Base-by-base conservation (phyloP, 2,888 invertebrate genomes). In the Cataglyphis livida region DNA sequence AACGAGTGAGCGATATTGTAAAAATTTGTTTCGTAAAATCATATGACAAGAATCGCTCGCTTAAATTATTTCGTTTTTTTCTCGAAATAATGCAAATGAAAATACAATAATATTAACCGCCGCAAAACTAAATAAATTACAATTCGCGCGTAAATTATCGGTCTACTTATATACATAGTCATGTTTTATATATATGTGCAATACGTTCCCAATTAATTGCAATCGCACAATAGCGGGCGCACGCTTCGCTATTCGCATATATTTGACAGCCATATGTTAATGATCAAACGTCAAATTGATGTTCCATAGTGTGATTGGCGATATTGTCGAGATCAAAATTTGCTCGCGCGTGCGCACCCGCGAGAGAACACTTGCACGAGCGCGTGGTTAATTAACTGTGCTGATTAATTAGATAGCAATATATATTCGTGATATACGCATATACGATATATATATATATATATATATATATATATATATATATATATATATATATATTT, bases 341-440 rank as follows among this genome's bases (percentile, higher is more conserved):
- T 21, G 21, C 25, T 9, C 65, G 38, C 38, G 25, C 10, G 5
- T 28, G 57, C 41, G 38, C 44, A 1, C 48, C 12, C 59, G n/a
- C 12, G 64, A 2, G 9, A 12, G 15, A 6, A 41, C 44, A 78
- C 21, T 78, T 78, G 25, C 32, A 21, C 78, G 38, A 25, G 4
- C 65, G 66, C 41, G 78, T 7, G 78, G 59, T 68, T 78, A 78
- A 78, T 78, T 78, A 78, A 78, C 78, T 57, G 44, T 59, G 78
- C 44, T 68, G 68, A 78, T 78, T 78, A 78, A 78, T 78, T 78
- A 78, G 66, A 68, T 78, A 68, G 66, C 78, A 38, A 66, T 78
- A 66, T 78, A 66, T 66, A 66, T 78, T 59, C 66, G 18, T 6
- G 18, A 48, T 48, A 48, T 48, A 48, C 25, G 25, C 25, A 25